Evolutionary conservation across 2,888 invertebrate genomes (phyloP).

Genomic region (Nymphalis urticae): DNA sequence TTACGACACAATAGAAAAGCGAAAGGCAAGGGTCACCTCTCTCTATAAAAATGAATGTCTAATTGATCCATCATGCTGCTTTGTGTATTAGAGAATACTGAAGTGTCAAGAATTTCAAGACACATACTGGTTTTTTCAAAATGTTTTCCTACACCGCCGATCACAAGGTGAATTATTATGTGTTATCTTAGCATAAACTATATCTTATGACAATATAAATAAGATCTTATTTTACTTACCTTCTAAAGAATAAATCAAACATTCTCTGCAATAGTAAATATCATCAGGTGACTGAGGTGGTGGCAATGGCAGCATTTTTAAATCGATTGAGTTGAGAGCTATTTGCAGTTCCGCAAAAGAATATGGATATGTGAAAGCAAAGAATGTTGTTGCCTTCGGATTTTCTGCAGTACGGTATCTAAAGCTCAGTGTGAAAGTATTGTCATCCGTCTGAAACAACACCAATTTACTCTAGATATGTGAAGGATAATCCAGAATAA

Average conservation of each 20-base stretch:
- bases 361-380: slow-evolving; percentile 96
- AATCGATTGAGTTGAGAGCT: slow-evolving; percentile 85
- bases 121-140: no score
- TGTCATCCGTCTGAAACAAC: slow-evolving; percentile 84
- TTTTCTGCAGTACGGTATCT: slow-evolving; percentile 87
- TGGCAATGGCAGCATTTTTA: slow-evolving; percentile 76
- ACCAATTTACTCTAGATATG: not conserved
- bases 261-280: slow-evolving; percentile 92
- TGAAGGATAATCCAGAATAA: no score
- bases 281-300: slow-evolving; percentile 79
- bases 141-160: no score
- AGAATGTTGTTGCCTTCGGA: slow-evolving; percentile 87
- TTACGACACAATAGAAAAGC: no score
- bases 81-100: no score
- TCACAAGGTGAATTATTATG: no score
- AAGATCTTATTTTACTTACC: slow-evolving; percentile 52
- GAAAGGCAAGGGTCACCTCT: no score
- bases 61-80: no score
- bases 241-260: slow-evolving; percentile 89
- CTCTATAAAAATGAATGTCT: no score
- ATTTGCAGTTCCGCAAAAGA: slow-evolving; percentile 91
- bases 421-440: slow-evolving; percentile 88
- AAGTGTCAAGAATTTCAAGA: no score
- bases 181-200: no score
- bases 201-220: not conserved